A percentile compares a stretch with the other conserved stretches of the same genome.
Conservation (phyloP, 2,888 invertebrate species). For the Eremobia ochroleuca region DNA sequence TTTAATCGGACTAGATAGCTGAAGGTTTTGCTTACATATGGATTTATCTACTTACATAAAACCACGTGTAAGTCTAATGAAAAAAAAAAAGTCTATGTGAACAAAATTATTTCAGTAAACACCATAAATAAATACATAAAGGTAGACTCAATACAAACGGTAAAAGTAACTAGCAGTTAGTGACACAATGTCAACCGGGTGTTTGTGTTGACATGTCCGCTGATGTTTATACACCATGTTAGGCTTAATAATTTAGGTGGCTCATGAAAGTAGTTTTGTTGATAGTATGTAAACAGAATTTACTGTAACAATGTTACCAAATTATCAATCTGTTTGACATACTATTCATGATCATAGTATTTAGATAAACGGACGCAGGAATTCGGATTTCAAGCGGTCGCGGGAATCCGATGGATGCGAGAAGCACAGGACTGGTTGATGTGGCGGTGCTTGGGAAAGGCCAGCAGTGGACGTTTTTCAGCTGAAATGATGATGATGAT, state of each 20-base stretch:
- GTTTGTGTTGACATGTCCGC: constrained; percentile 15
- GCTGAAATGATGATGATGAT: neutral
- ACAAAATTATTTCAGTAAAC: constrained; percentile 19
- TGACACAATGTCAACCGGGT: neutral
- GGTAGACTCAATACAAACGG: constrained; percentile 1
- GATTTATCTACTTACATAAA: neutral
- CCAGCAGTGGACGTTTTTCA: neutral
- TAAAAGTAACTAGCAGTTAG: constrained; percentile 19
- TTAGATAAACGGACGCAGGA: too few relatives aligned
- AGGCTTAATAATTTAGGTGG: constrained; percentile 6
- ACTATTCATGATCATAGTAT: neutral
- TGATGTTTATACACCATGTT: constrained; percentile 15
- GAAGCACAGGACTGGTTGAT: neutral
- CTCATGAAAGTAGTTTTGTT: neutral
- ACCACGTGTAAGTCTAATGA: neutral
- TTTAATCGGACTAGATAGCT: neutral
- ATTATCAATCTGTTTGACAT: neutral
- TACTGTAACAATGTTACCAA: neutral
- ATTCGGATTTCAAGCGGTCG: neutral
- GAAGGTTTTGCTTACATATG: neutral
- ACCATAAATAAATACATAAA: constrained; percentile 15
- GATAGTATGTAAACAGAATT: neutral
- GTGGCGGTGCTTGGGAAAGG: neutral
- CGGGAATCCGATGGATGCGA: neutral
- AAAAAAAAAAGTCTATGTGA: neutral